A percentile compares a stretch with the other conserved stretches of the same genome.
phyloP scores from a whole-genome alignment of 2,113 vertebrate genomes.

The Pteronura brasiliensis region DNA sequence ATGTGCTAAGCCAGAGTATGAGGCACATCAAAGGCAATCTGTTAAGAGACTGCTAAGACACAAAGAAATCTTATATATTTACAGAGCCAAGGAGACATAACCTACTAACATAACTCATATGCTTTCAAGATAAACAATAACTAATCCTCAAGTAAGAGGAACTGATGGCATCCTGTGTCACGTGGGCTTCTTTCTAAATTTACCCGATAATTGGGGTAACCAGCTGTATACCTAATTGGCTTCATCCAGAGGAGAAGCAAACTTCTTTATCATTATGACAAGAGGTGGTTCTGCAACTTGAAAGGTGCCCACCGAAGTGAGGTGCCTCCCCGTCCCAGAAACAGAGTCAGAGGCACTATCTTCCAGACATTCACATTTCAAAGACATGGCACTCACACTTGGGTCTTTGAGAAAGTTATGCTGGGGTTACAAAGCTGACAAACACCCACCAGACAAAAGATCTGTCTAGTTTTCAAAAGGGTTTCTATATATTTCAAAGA shows the following conservation, averaged over 20 bases:
- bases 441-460: background rate
- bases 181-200: background rate
- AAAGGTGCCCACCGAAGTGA: background rate
- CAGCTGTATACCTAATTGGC: background rate
- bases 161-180: background rate
- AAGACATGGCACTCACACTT: background rate
- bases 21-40: background rate
- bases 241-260: background rate
- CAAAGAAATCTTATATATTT: background rate
- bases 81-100: background rate
- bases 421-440: background rate
- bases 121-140: background rate
- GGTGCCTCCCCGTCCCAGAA: background rate
- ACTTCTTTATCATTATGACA: background rate
- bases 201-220: background rate
- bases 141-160: background rate
- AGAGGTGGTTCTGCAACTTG: background rate
- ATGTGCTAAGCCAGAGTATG: background rate
- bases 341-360: fast-evolving
- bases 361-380: background rate
- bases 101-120: background rate
- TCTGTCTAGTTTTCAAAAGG: background rate
- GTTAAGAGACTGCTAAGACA: background rate
- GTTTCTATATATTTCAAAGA: background rate
- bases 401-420: background rate